These are phyloP conservation scores for Lagocephalus sceleratus DNA, from an alignment of 2,797 vertebrate genomes.

Conservation along the genomic window DNA sequence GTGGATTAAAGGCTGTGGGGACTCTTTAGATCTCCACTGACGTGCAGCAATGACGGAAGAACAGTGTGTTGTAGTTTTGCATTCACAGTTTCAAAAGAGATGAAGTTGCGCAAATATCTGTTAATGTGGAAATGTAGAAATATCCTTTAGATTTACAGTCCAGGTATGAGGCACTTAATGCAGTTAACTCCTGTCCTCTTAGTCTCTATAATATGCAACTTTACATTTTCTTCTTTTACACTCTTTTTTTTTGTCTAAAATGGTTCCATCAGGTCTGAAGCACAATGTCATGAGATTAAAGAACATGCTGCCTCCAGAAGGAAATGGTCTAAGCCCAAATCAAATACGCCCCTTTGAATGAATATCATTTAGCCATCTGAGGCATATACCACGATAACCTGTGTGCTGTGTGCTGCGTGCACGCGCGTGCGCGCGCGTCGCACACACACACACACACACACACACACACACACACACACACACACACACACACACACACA, in stretches of 20 bases:
- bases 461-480: not conserved
- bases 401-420: too few relatives aligned
- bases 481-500: slow-evolving; percentile 12
- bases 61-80: too few relatives aligned
- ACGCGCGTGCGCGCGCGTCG: too few relatives aligned
- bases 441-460: slow-evolving; percentile 19
- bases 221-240: slow-evolving; percentile 4
- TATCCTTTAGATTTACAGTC: too few relatives aligned
- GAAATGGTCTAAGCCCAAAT: slow-evolving; percentile 50
- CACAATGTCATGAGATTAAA: slow-evolving; percentile 34
- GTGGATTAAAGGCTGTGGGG: slow-evolving; percentile 40
- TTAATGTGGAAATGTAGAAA: too few relatives aligned
- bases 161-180: not conserved
- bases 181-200: not conserved
- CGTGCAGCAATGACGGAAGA: slow-evolving; percentile 37
- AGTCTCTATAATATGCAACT: slow-evolving; percentile 1
- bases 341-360: slow-evolving; percentile 49
- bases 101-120: too few relatives aligned
- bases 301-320: slow-evolving; percentile 28
- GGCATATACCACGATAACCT: slow-evolving; percentile 47
- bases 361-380: slow-evolving; percentile 47
- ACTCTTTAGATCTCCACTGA: slow-evolving; percentile 31
- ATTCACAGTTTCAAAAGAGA: too few relatives aligned
- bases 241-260: slow-evolving; percentile 5
- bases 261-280: slow-evolving; percentile 15